These are phyloP conservation scores for Orchestes rusci DNA, from an alignment of 2,888 invertebrate species.

Conservation along the genomic window DNA sequence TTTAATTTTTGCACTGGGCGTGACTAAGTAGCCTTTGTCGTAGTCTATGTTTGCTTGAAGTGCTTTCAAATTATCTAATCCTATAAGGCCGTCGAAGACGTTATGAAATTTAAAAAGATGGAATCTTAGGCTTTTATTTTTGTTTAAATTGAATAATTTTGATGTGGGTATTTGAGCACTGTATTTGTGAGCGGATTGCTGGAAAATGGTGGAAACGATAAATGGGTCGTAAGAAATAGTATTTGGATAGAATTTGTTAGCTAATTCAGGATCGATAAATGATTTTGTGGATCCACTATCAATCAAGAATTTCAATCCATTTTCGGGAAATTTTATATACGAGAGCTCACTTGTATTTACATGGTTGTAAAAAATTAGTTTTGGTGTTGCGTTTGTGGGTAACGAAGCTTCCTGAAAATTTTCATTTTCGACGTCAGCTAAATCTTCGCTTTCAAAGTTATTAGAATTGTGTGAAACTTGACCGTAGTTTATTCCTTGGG, in stretches of 20 bases:
- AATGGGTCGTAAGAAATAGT: slow-evolving; percentile 4
- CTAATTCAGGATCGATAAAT: slow-evolving; percentile 9
- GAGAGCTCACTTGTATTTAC: slow-evolving; percentile 15
- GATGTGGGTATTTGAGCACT: slow-evolving; percentile 3
- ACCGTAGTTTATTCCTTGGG: too few relatives aligned
- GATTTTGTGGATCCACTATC: slow-evolving; percentile 11
- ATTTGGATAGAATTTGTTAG: slow-evolving; percentile 8
- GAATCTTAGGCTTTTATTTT: slow-evolving; percentile 4
- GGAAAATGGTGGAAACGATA: neutral
- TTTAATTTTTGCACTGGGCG: too few relatives aligned
- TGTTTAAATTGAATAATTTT: slow-evolving; percentile 6
- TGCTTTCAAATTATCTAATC: slow-evolving; percentile 9
- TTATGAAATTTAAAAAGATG: slow-evolving; percentile 8
- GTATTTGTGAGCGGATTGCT: slow-evolving; percentile 4
- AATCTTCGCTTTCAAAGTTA: too few relatives aligned
- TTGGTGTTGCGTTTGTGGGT: too few relatives aligned
- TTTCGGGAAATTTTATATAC: slow-evolving; percentile 11
- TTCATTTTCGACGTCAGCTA: too few relatives aligned
- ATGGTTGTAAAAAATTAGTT: too few relatives aligned
- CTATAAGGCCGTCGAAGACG: slow-evolving; percentile 6
- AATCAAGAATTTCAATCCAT: slow-evolving; percentile 5
- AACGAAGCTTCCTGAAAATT: too few relatives aligned
- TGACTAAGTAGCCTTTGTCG: slow-evolving; percentile 1
- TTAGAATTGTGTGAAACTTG: too few relatives aligned
- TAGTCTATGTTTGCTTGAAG: slow-evolving; percentile 5